Percentiles rank a stretch among this genome's conserved stretches.
These are phyloP conservation scores for Pteropus rufus DNA, from an alignment of 2,797 vertebrate species.

Conservation along the genomic window DNA sequence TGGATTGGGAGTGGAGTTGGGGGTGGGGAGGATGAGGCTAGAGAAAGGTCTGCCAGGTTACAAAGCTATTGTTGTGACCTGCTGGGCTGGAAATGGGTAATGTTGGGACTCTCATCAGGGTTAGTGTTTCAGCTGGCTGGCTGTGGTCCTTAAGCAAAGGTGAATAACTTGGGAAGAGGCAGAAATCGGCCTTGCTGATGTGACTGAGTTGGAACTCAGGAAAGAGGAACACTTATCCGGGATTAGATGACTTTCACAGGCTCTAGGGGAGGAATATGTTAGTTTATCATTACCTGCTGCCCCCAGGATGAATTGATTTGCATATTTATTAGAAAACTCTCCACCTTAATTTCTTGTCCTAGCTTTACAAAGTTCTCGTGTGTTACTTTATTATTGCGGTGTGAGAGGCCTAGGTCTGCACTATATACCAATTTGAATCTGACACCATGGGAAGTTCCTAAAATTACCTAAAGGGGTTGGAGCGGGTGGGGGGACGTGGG, in stretches of 20 bases:
- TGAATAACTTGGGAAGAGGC: neutral
- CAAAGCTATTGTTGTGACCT: neutral
- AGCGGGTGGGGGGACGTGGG: neutral
- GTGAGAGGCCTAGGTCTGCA: neutral
- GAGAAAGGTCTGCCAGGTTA: neutral
- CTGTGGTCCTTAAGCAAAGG: neutral
- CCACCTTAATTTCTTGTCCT: neutral
- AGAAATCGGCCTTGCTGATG: neutral
- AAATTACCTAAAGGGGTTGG: neutral
- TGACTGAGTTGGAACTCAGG: neutral
- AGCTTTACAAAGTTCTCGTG: neutral
- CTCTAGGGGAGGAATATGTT: neutral
- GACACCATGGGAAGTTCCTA: neutral
- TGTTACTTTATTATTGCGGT: neutral
- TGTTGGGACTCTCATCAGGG: neutral
- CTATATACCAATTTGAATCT: neutral
- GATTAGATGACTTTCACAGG: neutral
- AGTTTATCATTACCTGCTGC: neutral
- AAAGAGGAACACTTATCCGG: neutral
- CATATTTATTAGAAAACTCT: slow-evolving; percentile 19
- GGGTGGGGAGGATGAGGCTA: neutral
- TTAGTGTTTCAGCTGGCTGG: neutral
- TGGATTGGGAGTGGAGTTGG: neutral
- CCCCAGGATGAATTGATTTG: neutral
- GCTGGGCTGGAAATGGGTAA: neutral